Conservation (phyloP, 2,888 invertebrate species). For the Latrodectus elegans region DNA sequence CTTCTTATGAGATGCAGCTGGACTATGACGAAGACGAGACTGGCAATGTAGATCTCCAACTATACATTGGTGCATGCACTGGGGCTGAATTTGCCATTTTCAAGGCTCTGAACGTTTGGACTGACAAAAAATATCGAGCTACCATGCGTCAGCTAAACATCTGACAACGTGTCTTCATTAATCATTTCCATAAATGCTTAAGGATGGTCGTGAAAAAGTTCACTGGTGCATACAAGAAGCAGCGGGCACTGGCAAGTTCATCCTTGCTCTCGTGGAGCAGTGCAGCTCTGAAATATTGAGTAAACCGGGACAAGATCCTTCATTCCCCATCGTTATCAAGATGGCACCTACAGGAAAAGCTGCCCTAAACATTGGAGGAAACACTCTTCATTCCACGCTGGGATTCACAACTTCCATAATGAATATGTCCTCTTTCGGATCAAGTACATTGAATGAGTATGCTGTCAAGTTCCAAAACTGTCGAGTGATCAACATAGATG, state of each 20-base stretch:
- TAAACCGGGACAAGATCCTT: neutral
- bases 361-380: conserved; percentile 71
- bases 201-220: neutral
- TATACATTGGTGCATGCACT: neutral
- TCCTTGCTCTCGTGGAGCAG: conserved; percentile 34
- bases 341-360: conserved; percentile 72
- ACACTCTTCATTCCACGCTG: conserved; percentile 71
- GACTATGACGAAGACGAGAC: neutral
- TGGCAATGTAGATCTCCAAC: neutral
- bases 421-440: conserved; percentile 63
- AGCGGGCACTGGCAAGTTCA: conserved; percentile 71
- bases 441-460: conserved; percentile 60
- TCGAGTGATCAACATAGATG: conserved; percentile 73
- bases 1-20: neutral
- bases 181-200: neutral
- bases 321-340: conserved; percentile 40
- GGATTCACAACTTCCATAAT: conserved; percentile 46
- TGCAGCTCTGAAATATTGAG: neutral
- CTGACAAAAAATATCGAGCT: too few species aligned
- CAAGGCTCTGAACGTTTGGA: neutral
- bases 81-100: neutral
- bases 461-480: conserved; percentile 22
- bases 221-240: conserved; percentile 69
- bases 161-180: neutral
- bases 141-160: neutral